Conservation (phyloP, 2,888 invertebrate genomes). For the Dasypolia templi region DNA sequence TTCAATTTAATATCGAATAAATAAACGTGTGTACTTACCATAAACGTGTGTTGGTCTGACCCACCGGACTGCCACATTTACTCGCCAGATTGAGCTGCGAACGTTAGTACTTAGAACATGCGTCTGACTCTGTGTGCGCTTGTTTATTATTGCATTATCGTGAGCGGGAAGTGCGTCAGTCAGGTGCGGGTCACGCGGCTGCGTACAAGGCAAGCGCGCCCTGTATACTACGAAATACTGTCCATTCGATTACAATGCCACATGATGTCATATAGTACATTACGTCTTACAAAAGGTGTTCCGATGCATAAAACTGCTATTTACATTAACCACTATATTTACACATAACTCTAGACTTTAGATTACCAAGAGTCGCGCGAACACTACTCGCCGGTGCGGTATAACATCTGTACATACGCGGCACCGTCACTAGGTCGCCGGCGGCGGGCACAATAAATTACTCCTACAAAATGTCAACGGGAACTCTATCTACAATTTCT, state of each 20-base stretch:
- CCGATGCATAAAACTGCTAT: constrained; percentile 64
- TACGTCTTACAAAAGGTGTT: constrained; percentile 63
- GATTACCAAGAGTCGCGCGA: constrained; percentile 54
- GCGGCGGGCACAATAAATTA: constrained; percentile 58
- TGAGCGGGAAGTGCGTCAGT: constrained; percentile 21
- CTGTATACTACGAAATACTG: constrained; percentile 58
- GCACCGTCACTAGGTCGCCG: constrained; percentile 44
- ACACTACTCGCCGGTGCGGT: constrained; percentile 48
- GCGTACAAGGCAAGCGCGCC: constrained; percentile 38
- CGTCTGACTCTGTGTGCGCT: constrained; percentile 24
- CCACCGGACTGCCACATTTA: constrained; percentile 43
- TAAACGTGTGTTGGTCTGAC: constrained; percentile 49
- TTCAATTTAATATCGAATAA: constrained; percentile 64
- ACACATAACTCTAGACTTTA: constrained; percentile 59
- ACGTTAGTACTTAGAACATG: background rate
- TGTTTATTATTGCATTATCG: constrained; percentile 11
- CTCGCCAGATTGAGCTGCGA: constrained; percentile 5
- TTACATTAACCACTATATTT: constrained; percentile 66
- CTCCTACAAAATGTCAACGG: constrained; percentile 53
- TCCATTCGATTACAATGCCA: constrained; percentile 60
- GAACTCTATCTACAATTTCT: constrained; percentile 44
- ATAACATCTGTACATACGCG: constrained; percentile 46
- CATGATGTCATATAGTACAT: constrained; percentile 63
- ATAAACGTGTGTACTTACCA: constrained; percentile 48
- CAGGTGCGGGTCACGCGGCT: constrained; percentile 21